Conservation (phyloP, 2,888 invertebrate genomes). For the Chirona hameri region DNA sequence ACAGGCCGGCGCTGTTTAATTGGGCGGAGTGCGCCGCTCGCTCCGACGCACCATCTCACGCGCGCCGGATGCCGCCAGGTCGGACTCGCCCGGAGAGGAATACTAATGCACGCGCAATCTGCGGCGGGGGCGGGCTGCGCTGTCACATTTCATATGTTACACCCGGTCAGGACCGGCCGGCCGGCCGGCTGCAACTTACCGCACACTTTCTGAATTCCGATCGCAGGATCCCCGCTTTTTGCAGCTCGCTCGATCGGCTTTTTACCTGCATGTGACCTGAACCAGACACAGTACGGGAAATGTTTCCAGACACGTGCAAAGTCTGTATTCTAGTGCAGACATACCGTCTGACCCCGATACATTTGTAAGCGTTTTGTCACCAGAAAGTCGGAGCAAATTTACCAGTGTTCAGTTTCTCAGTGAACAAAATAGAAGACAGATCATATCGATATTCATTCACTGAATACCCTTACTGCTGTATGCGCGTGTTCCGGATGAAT, state of each 20-base stretch:
- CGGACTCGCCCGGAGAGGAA: neutral
- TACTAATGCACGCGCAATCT: neutral
- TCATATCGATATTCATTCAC: too few species aligned
- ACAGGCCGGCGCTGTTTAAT: neutral
- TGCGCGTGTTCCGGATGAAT: too few species aligned
- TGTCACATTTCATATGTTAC: neutral
- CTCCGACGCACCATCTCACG: neutral
- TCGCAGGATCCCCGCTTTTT: neutral
- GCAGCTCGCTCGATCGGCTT: neutral
- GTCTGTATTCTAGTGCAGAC: too few species aligned
- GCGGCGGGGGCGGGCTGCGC: neutral
- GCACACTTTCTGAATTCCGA: neutral
- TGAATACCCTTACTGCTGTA: too few species aligned
- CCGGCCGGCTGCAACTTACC: neutral
- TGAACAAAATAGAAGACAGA: too few species aligned
- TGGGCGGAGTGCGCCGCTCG: neutral
- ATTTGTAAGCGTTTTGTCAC: too few species aligned
- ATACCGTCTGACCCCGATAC: too few species aligned
- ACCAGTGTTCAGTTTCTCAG: too few species aligned
- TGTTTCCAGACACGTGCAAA: too few species aligned
- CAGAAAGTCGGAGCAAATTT: too few species aligned
- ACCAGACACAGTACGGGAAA: neutral
- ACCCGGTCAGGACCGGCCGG: neutral
- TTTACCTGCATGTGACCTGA: neutral
- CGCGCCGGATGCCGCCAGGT: neutral